Evolutionary conservation across 2,888 invertebrate genomes (phyloP).

Genomic region (Meloe dianella): DNA sequence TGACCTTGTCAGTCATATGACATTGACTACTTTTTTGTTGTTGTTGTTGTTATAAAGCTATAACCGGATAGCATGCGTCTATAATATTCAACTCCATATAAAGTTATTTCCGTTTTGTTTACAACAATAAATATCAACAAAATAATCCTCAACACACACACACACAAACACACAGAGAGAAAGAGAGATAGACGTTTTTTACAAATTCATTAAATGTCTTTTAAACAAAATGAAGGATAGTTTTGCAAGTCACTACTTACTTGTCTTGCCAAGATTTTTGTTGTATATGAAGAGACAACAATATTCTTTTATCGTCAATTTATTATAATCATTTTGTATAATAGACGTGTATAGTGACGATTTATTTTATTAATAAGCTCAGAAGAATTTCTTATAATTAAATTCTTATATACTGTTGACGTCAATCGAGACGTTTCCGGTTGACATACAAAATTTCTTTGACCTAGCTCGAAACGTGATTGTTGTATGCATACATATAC

Average conservation of each 20-base stretch:
- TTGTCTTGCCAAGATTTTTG: too few species aligned
- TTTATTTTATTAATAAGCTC: not conserved
- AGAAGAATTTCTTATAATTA: not conserved
- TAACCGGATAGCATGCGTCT: conserved; percentile 11
- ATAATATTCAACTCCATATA: conserved; percentile 17
- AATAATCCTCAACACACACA: not conserved
- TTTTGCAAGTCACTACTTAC: too few species aligned
- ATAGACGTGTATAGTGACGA: too few species aligned
- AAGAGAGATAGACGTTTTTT: too few species aligned
- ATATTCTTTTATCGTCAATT: not conserved
- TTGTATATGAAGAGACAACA: too few species aligned
- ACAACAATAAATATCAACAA: not conserved
- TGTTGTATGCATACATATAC: too few species aligned
- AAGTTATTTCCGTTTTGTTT: conserved; percentile 25
- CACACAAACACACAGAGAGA: too few species aligned
- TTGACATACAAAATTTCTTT: conserved; percentile 22
- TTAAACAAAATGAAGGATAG: too few species aligned
- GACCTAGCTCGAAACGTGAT: not conserved
- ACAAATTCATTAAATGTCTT: too few species aligned
- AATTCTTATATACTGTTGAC: conserved; percentile 15
- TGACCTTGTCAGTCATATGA: conserved; percentile 24
- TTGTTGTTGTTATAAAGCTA: conserved; percentile 13
- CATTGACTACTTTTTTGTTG: conserved; percentile 18
- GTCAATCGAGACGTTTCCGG: conserved; percentile 24
- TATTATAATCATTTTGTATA: too few species aligned